Base-by-base conservation (phyloP, 2,888 invertebrate genomes). In the Fabriciana adippe region DNA sequence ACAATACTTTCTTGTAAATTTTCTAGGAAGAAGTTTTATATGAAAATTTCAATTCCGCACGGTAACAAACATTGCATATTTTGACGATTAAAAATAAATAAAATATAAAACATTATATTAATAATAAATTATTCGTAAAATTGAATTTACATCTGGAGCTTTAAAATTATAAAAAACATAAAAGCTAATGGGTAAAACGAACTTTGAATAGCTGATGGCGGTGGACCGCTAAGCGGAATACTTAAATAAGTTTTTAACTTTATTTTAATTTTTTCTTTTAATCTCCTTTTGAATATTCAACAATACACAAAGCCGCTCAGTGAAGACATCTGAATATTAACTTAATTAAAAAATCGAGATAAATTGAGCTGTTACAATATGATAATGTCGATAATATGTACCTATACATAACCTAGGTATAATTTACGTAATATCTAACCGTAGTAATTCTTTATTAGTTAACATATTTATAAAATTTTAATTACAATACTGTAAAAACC, bases 261-360 rank as follows among this genome's bases (percentile, higher is more conserved):
- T 83, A 84, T 89, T 90, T 88, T 86, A 90, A 89, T 88, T 88
- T 87, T 85, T 87, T 80, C 83, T 84, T 80, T 81, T 82, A 85
- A 83, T 79, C 81, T 73, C 73, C 81, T 82, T 74, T 75, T 89
- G 89, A 89, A 90, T 90, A 89, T 90, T 89, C 87, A 89, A 83
- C 81, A 74, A 67, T 72, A 72, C 67, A 75, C 74, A 78, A 76
- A 80, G 79, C 76, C 66, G 74, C 71, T 70, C 13, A 31, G 50
- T 75, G 69, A 66, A 60, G 66, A 68, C 67, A 65, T 62, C 67
- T 69, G 69, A 65, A 66, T 47, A 65, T 66, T 61, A 61, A 61
- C 31, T 61, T 14, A 35, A 26, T 61, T 61, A 61, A 51, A 50
- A 21, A 31, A 61, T 53, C 51, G 41, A 41, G 16, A 15, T 41